These are phyloP conservation scores for Strongylocentrotus purpuratus DNA, from an alignment of 35 echinoderm and acorn worm genomes.

Conservation along the genomic window DNA sequence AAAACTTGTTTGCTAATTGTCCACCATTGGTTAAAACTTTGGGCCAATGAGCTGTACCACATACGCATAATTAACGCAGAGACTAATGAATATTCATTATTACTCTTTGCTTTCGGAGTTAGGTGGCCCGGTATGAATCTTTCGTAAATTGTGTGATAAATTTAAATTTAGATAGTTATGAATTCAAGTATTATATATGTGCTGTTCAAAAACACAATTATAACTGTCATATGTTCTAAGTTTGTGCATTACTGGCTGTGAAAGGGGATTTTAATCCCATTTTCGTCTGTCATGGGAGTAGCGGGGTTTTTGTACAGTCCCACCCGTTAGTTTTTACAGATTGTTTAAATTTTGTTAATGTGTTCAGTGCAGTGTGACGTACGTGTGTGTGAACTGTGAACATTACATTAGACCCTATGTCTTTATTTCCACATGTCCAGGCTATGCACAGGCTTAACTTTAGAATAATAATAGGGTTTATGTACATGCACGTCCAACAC, in stretches of 20 bases:
- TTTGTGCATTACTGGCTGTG: background rate
- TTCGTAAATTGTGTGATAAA: background rate
- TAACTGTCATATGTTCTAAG: background rate
- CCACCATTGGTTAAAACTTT: background rate
- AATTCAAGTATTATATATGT: background rate
- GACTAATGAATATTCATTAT: background rate
- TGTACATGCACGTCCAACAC: no score
- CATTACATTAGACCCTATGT: no score
- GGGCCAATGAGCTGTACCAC: background rate
- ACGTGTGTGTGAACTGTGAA: no score
- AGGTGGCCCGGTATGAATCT: background rate
- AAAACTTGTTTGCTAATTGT: background rate
- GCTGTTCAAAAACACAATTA: background rate
- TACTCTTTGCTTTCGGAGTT: no score
- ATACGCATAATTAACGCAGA: background rate
- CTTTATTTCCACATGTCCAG: no score
- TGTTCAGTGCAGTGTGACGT: no score
- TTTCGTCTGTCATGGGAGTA: background rate
- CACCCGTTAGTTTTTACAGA: background rate
- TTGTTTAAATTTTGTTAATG: background rate
- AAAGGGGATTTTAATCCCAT: background rate
- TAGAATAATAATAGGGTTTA: no score
- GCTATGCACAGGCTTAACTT: no score
- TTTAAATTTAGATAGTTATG: background rate
- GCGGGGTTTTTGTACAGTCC: background rate